Evolutionary conservation across 2,888 invertebrate species (phyloP).

Genomic region (Cerastis leucographa): DNA sequence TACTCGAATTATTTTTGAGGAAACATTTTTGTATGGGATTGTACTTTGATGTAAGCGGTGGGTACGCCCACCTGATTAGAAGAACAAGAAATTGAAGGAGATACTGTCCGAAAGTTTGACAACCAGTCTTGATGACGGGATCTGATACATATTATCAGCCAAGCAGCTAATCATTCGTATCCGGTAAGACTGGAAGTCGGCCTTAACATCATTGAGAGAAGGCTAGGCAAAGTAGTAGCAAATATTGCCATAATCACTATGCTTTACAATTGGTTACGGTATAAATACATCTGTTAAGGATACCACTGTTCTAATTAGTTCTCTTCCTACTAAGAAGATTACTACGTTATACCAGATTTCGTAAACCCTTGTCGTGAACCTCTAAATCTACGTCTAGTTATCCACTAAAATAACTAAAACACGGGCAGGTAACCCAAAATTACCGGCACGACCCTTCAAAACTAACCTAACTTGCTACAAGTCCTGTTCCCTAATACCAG

Average conservation of each 20-base stretch:
- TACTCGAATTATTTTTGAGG: conserved; percentile 11
- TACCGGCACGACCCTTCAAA: conserved; percentile 48
- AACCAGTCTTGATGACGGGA: neutral
- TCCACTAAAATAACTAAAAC: conserved; percentile 57
- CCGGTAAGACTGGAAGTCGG: neutral
- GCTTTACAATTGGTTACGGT: neutral
- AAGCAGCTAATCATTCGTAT: neutral
- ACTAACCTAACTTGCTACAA: conserved; percentile 58
- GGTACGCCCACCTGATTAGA: too few species aligned
- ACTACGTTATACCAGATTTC: neutral
- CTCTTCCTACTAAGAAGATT: conserved; percentile 2
- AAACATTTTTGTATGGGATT: neutral
- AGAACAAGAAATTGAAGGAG: neutral
- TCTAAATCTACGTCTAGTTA: conserved; percentile 26
- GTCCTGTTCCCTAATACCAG: conserved; percentile 51
- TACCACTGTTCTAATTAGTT: neutral
- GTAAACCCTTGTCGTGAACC: neutral
- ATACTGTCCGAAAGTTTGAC: neutral
- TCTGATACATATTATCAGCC: neutral
- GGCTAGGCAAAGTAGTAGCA: neutral
- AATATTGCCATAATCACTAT: neutral
- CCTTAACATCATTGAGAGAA: neutral
- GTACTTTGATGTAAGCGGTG: neutral
- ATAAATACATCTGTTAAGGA: neutral
- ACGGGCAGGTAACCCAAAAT: conserved; percentile 55